Evolutionary conservation across 2,113 vertebrate species (phyloP), one percentile per base, ranked within the genome.

Genomic region (Osmerus eperlanus): DNA sequence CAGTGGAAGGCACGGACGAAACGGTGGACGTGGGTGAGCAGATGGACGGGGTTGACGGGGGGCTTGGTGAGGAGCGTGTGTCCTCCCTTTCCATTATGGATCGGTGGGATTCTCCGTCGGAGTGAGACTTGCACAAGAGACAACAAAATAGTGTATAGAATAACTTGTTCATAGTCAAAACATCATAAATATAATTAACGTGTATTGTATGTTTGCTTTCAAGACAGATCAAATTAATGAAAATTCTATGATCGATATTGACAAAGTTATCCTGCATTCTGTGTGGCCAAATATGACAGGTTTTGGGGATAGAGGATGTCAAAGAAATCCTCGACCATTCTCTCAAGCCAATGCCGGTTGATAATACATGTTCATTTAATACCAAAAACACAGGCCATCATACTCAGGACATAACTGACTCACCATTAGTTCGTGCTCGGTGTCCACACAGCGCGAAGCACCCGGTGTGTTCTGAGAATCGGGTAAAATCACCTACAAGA

Each of bases 21-120:
- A 91, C 89, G 63, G 94, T 95, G 82, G 95, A 95, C 16, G 89
- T 94, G 23, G 97, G 96, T 16, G 97, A 98, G 89, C 95, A 96
- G 71, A 94, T 94, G 4, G 97, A 98, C 0, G 96, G 97, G 0
- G 95, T 97, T 88, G 95, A 96, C n/a, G 96, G 95, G 0, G 94
- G 94, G 83, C 95, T 96, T 74, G 96, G 90, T 6, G 95, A 94
- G 63, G 95, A 97, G 83, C 92, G 95, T n/a, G 92, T 91, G 75
- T 97, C 96, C 73, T 97, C 97, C 85, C 95, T 95, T 85, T 97
- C 97, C 93, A 96, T 92, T 80, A 75, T 95, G 84, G 89, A 95
- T 78, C 90, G 86, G 86, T 92, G 93, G 70, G 95, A 93, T 79
- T 97, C 96, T 73, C 91, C 93, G 86, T 98, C 96, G 66, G 95